Evolutionary conservation across 2,888 invertebrate species (phyloP).

Genomic region (Scaptomyza tumidula): DNA sequence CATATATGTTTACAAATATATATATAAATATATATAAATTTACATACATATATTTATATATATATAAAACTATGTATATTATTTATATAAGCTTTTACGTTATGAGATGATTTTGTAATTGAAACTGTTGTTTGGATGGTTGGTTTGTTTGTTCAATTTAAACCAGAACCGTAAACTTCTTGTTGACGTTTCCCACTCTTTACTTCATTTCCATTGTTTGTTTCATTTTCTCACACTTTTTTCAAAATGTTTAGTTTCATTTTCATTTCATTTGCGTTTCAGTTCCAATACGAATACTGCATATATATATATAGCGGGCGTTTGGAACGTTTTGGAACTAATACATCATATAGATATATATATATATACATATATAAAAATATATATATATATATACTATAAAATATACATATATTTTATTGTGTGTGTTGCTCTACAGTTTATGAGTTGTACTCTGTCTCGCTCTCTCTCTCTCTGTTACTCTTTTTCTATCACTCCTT

Average conservation of each 20-base stretch:
- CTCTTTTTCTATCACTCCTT: conserved; percentile 9
- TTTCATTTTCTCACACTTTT: conserved; percentile 18
- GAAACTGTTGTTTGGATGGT: conserved; percentile 72
- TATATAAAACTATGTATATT: conserved; percentile 53
- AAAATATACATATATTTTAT: conserved; percentile 22
- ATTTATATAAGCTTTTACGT: conserved; percentile 51
- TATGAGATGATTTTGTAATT: conserved; percentile 52
- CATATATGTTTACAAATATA: conserved; percentile 32
- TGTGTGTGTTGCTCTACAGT: conserved; percentile 42
- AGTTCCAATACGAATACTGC: conserved; percentile 51
- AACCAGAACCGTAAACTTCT: conserved; percentile 58
- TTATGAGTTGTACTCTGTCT: conserved; percentile 39
- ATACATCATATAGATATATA: conserved; percentile 31
- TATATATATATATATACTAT: conserved; percentile 24
- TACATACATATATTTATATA: conserved; percentile 59
- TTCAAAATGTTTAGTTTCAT: conserved; percentile 11
- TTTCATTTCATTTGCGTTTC: conserved; percentile 36
- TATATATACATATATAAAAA: conserved; percentile 28
- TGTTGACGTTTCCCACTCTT: conserved; percentile 43
- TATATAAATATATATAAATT: conserved; percentile 61
- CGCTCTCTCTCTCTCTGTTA: conserved; percentile 13
- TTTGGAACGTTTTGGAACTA: conserved; percentile 51
- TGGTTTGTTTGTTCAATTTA: conserved; percentile 71
- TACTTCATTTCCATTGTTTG: conserved; percentile 18
- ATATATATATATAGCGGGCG: conserved; percentile 48